Base-by-base conservation (phyloP, 2,888 invertebrate species). In the Ametastegia equiseti region DNA sequence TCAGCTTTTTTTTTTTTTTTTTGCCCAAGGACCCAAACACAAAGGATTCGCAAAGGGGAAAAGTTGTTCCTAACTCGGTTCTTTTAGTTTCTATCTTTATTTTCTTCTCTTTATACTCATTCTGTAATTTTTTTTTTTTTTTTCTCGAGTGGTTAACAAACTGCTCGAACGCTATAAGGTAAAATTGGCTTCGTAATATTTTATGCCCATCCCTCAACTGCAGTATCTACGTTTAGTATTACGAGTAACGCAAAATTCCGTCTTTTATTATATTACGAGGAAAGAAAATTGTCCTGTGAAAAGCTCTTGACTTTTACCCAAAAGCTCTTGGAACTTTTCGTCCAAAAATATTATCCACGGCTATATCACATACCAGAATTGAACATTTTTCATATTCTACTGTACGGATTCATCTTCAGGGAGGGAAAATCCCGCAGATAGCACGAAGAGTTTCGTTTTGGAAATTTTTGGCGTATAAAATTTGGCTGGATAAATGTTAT, bases 21-120 rank as follows among this genome's bases (percentile, higher is more conserved):
- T 3, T 19, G 13, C 0, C 36, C 33, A 5, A 9, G 30, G 33
- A 33, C 1, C 13, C n/a, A 33, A n/a, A 65, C 63, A 65, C 65
- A 36, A 65, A 65, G 65, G 65, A 65, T 19, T 65, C n/a, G 65
- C 19, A 36, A 19, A 30, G 36, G 15, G 11, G 15, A 65, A 65
- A 65, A 65, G 65, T 65, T 65, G 33, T 36, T 33, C n/a, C 65
- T 65, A n/a, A 65, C 9, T 65, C 36, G 15, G 33, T 65, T 33
- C 36, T n/a, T 36, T 33, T 6, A 36, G 15, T 4, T n/a, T 63
- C 9, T 33, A 33, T 4, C 23, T 42, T 13, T 19, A 13, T 23
- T 27, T 69, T 69, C 45, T 3, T 19, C 19, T 69, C 23, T 42
- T 45, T 23, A 27, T 13, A n/a, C 9, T 36, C 6, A n/a, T 36